Evolutionary conservation across 2,113 vertebrate genomes (phyloP).

Genomic region (Eudyptes chrysolophus): DNA sequence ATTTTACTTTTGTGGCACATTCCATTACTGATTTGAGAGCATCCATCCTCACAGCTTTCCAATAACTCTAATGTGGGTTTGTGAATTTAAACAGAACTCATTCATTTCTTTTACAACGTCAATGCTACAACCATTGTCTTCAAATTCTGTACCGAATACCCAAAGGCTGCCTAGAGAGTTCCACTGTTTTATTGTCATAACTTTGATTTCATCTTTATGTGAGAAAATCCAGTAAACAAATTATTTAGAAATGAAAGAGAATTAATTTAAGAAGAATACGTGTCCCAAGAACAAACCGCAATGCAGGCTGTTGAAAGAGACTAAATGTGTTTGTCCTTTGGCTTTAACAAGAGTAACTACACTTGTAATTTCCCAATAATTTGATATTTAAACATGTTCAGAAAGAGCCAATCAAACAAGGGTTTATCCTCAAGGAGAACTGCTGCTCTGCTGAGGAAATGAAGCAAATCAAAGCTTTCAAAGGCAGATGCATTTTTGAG

Average conservation of each 20-base stretch:
- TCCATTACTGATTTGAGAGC: not conserved
- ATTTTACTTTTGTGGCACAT: not conserved
- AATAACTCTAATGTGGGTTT: not conserved
- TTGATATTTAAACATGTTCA: conserved; percentile 13
- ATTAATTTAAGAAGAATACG: not conserved
- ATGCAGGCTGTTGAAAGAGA: not conserved
- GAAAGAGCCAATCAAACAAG: not conserved
- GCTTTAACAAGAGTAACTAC: not conserved
- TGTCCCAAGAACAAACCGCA: not conserved
- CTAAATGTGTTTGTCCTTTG: not conserved
- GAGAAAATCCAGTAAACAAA: not conserved
- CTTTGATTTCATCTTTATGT: not conserved
- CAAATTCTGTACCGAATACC: not conserved
- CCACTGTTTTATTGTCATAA: not conserved
- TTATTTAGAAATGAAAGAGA: not conserved
- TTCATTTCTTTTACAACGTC: not conserved
- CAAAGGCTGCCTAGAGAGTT: not conserved
- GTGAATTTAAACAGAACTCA: not conserved
- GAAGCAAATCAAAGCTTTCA: not conserved
- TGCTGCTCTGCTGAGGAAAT: not conserved
- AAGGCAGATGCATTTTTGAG: not conserved
- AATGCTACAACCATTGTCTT: not conserved
- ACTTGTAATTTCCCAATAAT: conserved; percentile 2
- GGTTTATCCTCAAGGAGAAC: not conserved
- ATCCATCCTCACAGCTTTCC: not conserved